These are phyloP conservation scores for Gymnarchus niloticus DNA, from an alignment of 2,113 vertebrate genomes.

Conservation along the genomic window DNA sequence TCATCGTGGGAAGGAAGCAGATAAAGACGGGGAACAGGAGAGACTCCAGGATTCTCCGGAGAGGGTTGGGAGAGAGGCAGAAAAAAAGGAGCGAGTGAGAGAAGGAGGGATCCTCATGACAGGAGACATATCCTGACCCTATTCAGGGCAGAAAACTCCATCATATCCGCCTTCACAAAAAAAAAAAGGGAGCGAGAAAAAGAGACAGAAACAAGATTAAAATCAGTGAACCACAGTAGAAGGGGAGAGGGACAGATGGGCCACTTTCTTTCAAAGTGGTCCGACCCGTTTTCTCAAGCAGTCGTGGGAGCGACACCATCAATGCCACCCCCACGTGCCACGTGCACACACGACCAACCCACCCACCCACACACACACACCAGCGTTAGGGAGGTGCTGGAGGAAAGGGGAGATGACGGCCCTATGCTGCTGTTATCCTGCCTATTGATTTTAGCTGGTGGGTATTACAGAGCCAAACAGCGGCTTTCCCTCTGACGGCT, in stretches of 20 bases:
- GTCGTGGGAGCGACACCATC: neutral
- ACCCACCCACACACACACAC: conserved; percentile 18
- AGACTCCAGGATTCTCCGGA: neutral
- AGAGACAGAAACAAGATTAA: neutral
- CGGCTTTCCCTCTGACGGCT: conserved; percentile 88
- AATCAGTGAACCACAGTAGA: conserved; percentile 13
- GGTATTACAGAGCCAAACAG: conserved; percentile 89
- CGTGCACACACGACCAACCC: conserved; percentile 7
- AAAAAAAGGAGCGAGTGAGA: neutral
- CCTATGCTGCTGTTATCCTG: conserved; percentile 85
- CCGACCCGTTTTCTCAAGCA: conserved; percentile 8
- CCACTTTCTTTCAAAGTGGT: neutral
- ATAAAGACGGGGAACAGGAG: neutral
- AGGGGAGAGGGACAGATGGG: neutral
- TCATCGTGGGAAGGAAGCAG: conserved; percentile 17
- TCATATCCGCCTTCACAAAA: conserved; percentile 12
- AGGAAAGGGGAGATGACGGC: conserved; percentile 66
- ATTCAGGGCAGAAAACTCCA: neutral
- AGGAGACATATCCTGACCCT: neutral
- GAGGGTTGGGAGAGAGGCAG: neutral
- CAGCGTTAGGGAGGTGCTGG: conserved; percentile 18
- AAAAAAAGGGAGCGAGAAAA: neutral
- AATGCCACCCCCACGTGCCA: conserved; percentile 1
- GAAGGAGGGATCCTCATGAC: neutral
- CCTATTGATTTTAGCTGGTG: conserved; percentile 95